Conservation (phyloP, 2,113 vertebrate genomes). For the rat (Rattus norvegicus) region DNA sequence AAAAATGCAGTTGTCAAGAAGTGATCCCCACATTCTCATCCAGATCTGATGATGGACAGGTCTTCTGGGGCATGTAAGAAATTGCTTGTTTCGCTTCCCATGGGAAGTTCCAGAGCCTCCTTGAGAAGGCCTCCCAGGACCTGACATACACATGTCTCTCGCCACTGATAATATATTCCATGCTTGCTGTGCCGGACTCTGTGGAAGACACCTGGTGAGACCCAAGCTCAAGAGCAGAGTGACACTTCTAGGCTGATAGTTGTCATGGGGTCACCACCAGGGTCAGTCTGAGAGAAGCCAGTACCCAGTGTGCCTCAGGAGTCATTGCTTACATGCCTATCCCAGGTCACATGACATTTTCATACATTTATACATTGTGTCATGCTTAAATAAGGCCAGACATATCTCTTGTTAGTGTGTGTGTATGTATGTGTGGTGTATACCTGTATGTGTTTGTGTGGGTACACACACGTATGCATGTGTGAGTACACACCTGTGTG, state of each 20-base stretch:
- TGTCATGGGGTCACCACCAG: not conserved
- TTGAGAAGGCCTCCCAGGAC: slow-evolving; percentile 18
- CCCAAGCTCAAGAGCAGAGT: not conserved
- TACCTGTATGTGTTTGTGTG: too few species aligned
- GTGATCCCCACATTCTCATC: not conserved
- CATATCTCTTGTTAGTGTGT: not conserved
- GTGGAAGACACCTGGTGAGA: not conserved
- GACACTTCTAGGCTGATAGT: not conserved
- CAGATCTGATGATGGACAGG: not conserved
- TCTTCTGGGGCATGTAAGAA: not conserved
- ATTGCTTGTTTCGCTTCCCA: not conserved
- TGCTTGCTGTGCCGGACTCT: not conserved
- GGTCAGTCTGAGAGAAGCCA: not conserved
- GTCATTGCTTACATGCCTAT: not conserved
- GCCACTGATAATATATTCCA: not conserved
- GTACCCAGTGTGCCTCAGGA: not conserved
- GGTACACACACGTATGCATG: not conserved
- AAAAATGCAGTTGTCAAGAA: not conserved
- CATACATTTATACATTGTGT: not conserved
- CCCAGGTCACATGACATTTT: not conserved
- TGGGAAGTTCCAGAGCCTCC: slow-evolving; percentile 45
- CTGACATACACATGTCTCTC: slow-evolving; percentile 49
- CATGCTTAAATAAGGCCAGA: not conserved
- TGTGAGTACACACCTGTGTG: not conserved
- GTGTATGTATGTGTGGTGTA: too few species aligned